phyloP scores from a whole-genome alignment of 2,113 vertebrate genomes.

The Salvelinus alpinus region DNA sequence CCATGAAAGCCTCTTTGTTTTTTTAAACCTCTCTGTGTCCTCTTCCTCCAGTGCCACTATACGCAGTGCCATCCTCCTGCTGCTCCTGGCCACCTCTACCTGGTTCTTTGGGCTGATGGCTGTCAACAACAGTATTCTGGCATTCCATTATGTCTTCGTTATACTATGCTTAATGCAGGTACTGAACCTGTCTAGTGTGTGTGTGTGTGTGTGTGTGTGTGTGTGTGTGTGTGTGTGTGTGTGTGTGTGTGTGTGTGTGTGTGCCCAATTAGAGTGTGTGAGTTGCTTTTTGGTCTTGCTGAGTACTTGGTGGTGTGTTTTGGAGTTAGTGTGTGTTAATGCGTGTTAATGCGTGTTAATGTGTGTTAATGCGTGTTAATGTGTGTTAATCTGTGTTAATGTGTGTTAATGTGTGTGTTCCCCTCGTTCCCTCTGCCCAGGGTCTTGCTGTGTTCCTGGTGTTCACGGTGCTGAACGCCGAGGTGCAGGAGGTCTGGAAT shows the following conservation, averaged over 20 bases:
- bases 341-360: background rate
- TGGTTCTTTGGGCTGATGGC: slow-evolving; percentile 98
- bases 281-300: slow-evolving; percentile 6
- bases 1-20: too few relatives aligned
- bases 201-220: slow-evolving; percentile 18
- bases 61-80: slow-evolving; percentile 90
- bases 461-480: slow-evolving; percentile 90
- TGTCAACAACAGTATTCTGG: slow-evolving; percentile 97
- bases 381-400: background rate
- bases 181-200: slow-evolving; percentile 23
- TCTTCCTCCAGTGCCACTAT: slow-evolving; percentile 83
- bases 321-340: slow-evolving; percentile 1
- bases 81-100: slow-evolving; percentile 91
- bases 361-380: background rate
- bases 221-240: slow-evolving; percentile 11
- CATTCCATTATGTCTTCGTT: slow-evolving; percentile 97
- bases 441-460: slow-evolving; percentile 86
- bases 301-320: slow-evolving; percentile 9
- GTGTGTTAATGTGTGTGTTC: background rate
- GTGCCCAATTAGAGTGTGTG: background rate
- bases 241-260: slow-evolving; percentile 4
- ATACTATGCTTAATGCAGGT: slow-evolving; percentile 95
- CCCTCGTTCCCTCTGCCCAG: slow-evolving; percentile 59
- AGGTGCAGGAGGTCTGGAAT: slow-evolving; percentile 90
- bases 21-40: background rate